phyloP scores from a whole-genome alignment of 2,797 vertebrate species.

The Peromyscus aztecus region DNA sequence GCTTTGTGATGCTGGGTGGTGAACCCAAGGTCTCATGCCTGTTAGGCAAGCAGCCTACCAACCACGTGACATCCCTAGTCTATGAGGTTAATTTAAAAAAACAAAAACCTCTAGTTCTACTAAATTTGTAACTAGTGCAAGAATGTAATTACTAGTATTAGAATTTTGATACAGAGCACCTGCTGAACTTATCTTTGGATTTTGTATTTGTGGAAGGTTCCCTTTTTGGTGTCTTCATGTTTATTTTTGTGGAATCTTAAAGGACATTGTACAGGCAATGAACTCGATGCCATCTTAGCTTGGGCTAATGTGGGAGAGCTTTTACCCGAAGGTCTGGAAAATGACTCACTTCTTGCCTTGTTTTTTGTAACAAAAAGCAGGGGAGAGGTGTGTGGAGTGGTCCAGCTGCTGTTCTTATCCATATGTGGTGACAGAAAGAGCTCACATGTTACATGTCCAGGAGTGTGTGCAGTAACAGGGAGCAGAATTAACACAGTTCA shows the following conservation, averaged over 20 bases:
- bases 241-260: background rate
- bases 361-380: background rate
- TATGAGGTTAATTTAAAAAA: background rate
- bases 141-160: slow-evolving; percentile 2
- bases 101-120: background rate
- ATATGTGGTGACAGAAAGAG: background rate
- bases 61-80: background rate
- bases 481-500: background rate
- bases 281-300: background rate
- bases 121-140: background rate
- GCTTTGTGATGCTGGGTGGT: too few species aligned
- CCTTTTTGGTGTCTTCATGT: background rate
- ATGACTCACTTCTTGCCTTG: background rate
- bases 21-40: background rate
- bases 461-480: background rate
- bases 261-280: background rate
- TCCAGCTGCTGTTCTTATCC: background rate
- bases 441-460: background rate
- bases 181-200: background rate
- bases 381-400: too few species aligned
- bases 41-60: background rate
- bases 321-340: background rate
- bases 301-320: background rate
- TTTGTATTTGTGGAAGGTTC: slow-evolving; percentile 1
- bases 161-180: slow-evolving; percentile 17